Base-by-base conservation (phyloP, 2,888 invertebrate species). In the Polyploca ridens region DNA sequence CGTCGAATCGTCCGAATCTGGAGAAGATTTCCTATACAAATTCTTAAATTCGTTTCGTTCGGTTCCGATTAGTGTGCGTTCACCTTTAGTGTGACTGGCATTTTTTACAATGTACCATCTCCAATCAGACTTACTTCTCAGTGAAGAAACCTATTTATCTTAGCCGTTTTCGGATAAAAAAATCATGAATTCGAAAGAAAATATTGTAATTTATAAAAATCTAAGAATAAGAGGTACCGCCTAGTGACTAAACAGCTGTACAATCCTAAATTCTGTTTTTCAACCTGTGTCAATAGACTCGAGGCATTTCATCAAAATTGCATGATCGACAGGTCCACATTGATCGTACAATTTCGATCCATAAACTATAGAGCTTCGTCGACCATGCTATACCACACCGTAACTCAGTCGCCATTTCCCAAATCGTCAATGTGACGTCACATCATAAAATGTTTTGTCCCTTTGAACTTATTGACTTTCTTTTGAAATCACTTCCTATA, bases 271-370 rank as follows among this genome's bases (percentile, higher is more conserved):
- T 35, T n/a, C 6, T 19, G 3, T 16, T 19, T 46, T 46, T 0
- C 11, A 33, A 33, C 27, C 13, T 27, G 11, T 33, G 8, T n/a
- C 46, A 46, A 19, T 60, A 19, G 38, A 10, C 7, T 3, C n/a
- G 41, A 19, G 54, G 19, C 33, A 66, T 27, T 57, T 64, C 63
- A 49, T 81, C 80, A 79, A 81, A 82, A 85, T 85, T 81, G 74
- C 66, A 75, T 81, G 84, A 85, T 86, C 83, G 82, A 86, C 62
- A 13, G 13, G 27, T 13, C 10, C 27, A 8, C n/a, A 73, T 87
- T 85, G 86, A 86, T 86, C 84, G 78, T 81, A 74, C 72, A 72
- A 86, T 86, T 84, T 82, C 69, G 81, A 76, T 72, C 49, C 16
- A 63, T 16, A 63, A 44, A 64, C 54, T 11, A n/a, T 8, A 14